A percentile compares a stretch with the other conserved stretches of the same genome.
Conservation (phyloP, 2,797 vertebrate species). For the Siniperca obscura region DNA sequence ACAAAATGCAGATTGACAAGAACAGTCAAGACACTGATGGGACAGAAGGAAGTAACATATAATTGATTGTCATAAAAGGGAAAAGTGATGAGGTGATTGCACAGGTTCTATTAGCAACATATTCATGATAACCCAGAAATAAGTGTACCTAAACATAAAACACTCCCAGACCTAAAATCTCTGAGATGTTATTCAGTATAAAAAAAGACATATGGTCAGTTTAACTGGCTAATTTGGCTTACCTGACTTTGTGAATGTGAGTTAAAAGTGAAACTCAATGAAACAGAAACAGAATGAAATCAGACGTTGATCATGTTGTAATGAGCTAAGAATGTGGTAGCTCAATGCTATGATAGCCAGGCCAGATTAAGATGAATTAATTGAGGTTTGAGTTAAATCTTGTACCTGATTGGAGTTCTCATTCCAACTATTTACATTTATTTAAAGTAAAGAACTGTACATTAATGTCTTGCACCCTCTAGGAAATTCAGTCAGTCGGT, state of each 20-base stretch:
- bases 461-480: conserved; percentile 5
- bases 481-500: conserved; percentile 2
- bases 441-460: conserved; percentile 19
- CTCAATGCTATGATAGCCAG: conserved; percentile 26
- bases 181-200: conserved; percentile 29
- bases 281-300: background rate
- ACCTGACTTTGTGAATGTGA: conserved; percentile 1
- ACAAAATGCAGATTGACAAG: conserved; percentile 49
- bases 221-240: conserved; percentile 19
- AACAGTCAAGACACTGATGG: conserved; percentile 42
- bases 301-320: background rate
- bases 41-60: conserved; percentile 54
- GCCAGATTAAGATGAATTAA: conserved; percentile 8
- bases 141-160: conserved; percentile 44
- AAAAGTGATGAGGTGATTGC: conserved; percentile 75
- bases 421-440: conserved; percentile 28
- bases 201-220: background rate
- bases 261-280: conserved; percentile 15
- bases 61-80: conserved; percentile 84
- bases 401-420: conserved; percentile 56
- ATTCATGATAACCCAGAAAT: conserved; percentile 35
- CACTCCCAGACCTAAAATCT: conserved; percentile 37
- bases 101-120: conserved; percentile 57
- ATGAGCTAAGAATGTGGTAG: conserved; percentile 27
- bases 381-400: conserved; percentile 46